These are phyloP conservation scores for Porites divaricata DNA, from an alignment of 92 coral and sea anemone genomes.

Conservation along the genomic window DNA sequence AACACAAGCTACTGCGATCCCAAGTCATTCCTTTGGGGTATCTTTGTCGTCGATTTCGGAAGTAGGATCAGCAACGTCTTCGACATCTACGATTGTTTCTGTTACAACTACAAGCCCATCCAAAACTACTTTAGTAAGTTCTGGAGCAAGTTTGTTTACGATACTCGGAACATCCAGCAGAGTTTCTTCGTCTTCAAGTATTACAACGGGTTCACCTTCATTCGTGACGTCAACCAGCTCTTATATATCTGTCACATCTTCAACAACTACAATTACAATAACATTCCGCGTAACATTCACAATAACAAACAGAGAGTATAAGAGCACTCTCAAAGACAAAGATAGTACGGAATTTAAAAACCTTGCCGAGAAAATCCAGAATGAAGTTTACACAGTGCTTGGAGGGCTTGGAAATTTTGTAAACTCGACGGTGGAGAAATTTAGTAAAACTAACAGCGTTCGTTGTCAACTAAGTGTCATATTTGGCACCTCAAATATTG, in stretches of 20 bases:
- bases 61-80: no score
- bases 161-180: no score
- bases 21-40: no score
- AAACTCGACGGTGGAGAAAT: not conserved
- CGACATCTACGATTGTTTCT: no score
- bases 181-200: no score
- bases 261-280: not conserved
- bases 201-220: no score
- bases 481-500: not conserved
- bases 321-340: not conserved
- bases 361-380: not conserved
- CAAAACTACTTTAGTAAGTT: no score
- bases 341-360: not conserved
- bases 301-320: constrained; percentile 20
- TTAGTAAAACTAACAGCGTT: constrained; percentile 13
- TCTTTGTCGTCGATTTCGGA: no score
- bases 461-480: constrained; percentile 3
- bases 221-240: no score
- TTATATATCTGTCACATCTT: not conserved
- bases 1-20: no score
- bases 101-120: no score
- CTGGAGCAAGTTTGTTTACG: no score
- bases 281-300: not conserved
- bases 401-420: not conserved
- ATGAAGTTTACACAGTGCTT: not conserved